A percentile compares a stretch with the other conserved stretches of the same genome.
Evolutionary conservation across 2,888 invertebrate species (phyloP).

Genomic region (Tipula lateralis): DNA sequence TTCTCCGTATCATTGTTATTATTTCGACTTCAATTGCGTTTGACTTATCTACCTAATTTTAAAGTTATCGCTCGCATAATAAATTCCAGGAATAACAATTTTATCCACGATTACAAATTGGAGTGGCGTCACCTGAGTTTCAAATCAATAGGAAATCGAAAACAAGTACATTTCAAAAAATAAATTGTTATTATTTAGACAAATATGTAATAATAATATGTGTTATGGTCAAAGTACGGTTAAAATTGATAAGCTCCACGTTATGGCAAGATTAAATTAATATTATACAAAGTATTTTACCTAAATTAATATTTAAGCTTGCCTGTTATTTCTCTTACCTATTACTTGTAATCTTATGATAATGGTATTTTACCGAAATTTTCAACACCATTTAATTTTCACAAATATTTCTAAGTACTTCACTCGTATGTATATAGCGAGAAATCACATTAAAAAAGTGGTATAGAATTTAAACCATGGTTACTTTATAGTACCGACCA

Average conservation of each 20-base stretch:
- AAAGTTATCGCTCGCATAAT: neutral
- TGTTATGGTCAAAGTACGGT: neutral
- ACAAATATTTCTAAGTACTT: too few species aligned
- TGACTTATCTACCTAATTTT: neutral
- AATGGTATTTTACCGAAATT: too few species aligned
- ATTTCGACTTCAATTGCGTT: neutral
- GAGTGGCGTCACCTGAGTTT: neutral
- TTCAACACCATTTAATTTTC: too few species aligned
- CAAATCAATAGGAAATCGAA: neutral
- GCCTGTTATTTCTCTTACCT: too few species aligned
- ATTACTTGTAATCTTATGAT: too few species aligned
- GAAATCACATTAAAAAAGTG: too few species aligned
- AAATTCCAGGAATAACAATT: neutral
- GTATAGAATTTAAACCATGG: too few species aligned
- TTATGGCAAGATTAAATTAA: neutral
- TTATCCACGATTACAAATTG: neutral
- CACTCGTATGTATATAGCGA: too few species aligned
- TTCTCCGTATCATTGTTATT: neutral
- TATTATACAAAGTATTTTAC: neutral
- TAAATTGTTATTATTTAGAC: neutral
- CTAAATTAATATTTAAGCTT: neutral
- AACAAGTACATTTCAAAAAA: neutral
- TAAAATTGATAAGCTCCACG: neutral
- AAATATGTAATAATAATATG: neutral
- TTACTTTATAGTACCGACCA: too few species aligned